Evolutionary conservation across 2,113 vertebrate genomes (phyloP).

Genomic region (Saccopteryx bilineata): DNA sequence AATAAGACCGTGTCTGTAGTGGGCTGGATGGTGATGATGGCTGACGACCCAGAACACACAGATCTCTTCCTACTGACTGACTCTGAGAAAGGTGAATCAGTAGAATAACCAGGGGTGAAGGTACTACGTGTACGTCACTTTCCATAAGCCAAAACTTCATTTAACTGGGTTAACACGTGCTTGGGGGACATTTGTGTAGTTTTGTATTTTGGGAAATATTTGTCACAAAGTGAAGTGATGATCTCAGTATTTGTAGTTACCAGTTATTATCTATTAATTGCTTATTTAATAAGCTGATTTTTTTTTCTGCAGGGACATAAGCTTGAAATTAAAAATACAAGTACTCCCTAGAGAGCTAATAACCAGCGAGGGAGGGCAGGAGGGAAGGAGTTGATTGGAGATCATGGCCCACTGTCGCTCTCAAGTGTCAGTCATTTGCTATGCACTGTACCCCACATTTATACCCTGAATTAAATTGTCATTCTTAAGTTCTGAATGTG

Average conservation of each 20-base stretch:
- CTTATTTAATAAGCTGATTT: constrained; percentile 30
- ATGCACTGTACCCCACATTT: neutral
- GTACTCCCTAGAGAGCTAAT: neutral
- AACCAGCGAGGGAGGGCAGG: neutral
- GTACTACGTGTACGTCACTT: fast-evolving
- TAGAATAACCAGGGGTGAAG: neutral
- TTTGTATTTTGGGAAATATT: neutral
- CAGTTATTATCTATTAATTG: neutral
- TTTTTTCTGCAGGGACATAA: constrained; percentile 13
- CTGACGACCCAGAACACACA: constrained; percentile 97
- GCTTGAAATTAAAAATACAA: constrained; percentile 30
- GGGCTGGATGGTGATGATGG: constrained; percentile 99
- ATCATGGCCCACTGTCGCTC: neutral
- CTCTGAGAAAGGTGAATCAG: constrained; percentile 95
- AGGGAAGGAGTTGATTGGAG: neutral
- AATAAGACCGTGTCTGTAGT: constrained; percentile 96
- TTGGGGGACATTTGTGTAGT: neutral
- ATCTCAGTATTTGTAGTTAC: neutral
- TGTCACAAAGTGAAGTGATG: neutral
- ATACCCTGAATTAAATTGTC: neutral
- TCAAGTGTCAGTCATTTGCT: neutral
- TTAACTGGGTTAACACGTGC: neutral
- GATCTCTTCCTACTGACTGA: constrained; percentile 97
- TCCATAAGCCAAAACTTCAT: neutral
- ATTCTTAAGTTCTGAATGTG: neutral